These are phyloP conservation scores for Eupithecia vulgata DNA, from an alignment of 2,888 invertebrate species.

Conservation along the genomic window DNA sequence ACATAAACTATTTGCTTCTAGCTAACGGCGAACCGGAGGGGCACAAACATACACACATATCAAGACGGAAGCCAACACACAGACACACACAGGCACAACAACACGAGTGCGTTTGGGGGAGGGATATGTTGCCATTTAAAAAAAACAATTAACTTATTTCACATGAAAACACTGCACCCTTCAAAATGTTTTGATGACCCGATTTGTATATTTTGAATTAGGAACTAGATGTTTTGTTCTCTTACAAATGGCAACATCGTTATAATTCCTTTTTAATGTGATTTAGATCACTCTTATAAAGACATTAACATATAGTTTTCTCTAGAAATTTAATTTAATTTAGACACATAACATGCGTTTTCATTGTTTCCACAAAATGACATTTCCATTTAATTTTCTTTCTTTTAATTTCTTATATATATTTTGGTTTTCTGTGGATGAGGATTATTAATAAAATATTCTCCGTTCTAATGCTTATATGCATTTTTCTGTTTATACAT, in stretches of 20 bases:
- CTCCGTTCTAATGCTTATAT: constrained; percentile 59
- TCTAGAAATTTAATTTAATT: constrained; percentile 58
- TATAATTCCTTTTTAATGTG: constrained; percentile 78
- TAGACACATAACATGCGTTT: constrained; percentile 65
- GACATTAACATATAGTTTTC: constrained; percentile 81
- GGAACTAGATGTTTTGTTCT: constrained; percentile 53
- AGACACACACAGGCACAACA: constrained; percentile 76
- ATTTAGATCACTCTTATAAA: constrained; percentile 82
- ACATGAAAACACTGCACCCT: constrained; percentile 24
- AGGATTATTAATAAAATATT: constrained; percentile 46
- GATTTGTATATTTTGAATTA: constrained; percentile 37
- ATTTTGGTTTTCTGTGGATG: constrained; percentile 49
- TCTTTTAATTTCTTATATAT: constrained; percentile 55
- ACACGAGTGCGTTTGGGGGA: constrained; percentile 63
- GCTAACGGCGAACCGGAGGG: constrained; percentile 77
- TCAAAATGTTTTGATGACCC: constrained; percentile 32
- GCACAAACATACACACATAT: constrained; percentile 81
- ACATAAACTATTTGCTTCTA: constrained; percentile 81
- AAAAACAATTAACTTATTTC: constrained; percentile 51
- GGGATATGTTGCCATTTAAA: constrained; percentile 64
- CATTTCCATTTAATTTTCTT: constrained; percentile 69
- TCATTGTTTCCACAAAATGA: constrained; percentile 59
- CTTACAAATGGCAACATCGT: constrained; percentile 64
- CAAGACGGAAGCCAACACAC: constrained; percentile 79
- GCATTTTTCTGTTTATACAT: constrained; percentile 64